These are phyloP conservation scores for Melanargia galathea DNA, from an alignment of 2,888 invertebrate genomes.

Conservation along the genomic window DNA sequence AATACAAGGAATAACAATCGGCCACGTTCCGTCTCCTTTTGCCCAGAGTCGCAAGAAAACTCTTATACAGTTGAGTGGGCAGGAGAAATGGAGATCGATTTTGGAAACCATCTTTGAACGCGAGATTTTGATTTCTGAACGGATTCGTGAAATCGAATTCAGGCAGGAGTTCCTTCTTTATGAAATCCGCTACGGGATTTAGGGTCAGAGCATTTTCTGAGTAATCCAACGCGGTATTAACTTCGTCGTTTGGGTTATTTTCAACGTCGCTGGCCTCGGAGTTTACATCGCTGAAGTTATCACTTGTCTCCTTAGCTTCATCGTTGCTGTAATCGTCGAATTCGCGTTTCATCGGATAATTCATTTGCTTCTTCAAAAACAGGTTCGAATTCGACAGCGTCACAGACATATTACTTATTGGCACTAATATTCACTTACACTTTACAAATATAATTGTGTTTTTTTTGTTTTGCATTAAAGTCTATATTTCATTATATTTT, in stretches of 20 bases:
- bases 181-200: constrained; percentile 75
- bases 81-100: constrained; percentile 83
- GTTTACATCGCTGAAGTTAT: constrained; percentile 69
- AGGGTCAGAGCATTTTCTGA: constrained; percentile 67
- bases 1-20: constrained; percentile 75
- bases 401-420: constrained; percentile 64
- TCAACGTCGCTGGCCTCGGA: constrained; percentile 75
- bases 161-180: constrained; percentile 77
- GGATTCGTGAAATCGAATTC: constrained; percentile 74
- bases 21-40: constrained; percentile 74
- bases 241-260: constrained; percentile 62
- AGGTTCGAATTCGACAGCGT: constrained; percentile 68
- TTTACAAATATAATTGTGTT: constrained; percentile 13
- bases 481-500: constrained; percentile 54
- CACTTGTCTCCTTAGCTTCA: constrained; percentile 65
- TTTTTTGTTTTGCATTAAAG: constrained; percentile 51
- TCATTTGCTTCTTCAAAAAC: constrained; percentile 70
- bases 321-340: constrained; percentile 66
- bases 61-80: constrained; percentile 90
- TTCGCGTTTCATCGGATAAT: constrained; percentile 74
- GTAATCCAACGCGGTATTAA: constrained; percentile 64
- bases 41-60: constrained; percentile 85
- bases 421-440: constrained; percentile 49
- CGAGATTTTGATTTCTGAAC: constrained; percentile 68
- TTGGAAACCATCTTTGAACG: constrained; percentile 70